Base-by-base conservation (phyloP, 2,888 invertebrate species). In the Lingula anatina region DNA sequence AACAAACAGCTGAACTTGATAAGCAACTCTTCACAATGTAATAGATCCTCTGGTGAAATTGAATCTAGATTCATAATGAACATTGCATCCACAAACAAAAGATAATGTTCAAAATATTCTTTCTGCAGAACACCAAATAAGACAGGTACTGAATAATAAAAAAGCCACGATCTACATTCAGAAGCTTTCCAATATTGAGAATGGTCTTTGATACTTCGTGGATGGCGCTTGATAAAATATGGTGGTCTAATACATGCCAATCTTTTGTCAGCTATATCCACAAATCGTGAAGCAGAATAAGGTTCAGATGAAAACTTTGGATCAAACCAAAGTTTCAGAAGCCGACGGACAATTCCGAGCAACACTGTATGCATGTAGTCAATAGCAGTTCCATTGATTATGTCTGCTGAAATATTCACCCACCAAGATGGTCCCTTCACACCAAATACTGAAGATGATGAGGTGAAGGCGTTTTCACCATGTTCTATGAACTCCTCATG, bases 331-430 rank as follows among this genome's bases (percentile, higher is more conserved):
- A 49, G 42, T 18, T 24, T 3, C n/a, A 59, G 25, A 3, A 57
- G 38, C 5, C 47, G 39, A 44, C 53, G 56, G n/a, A 54, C 52
- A n/a, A 55, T 48, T 1, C 55, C 54, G 4, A 54, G 23, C 5
- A 56, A 23, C 4, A 55, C 51, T 18, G 51, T 47, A 46, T 56
- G 58, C 55, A 57, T 57, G 25, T 57, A 57, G 20, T 57, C 55
- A n/a, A 55, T 53, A 5, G 51, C 51, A 23, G 46, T 42, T 25
- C 50, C 48, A 15, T 7, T 4, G 12, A 49, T 21, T 44, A 36
- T 26, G 28, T 47, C 36, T 21, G 21, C n/a, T 1, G 43, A 28
- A 23, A 53, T 40, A 15, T 43, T 36, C 5, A 39, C 2, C 3
- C 47, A 43, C 47, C 50, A 50, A 24, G 50, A 44, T 21, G 44